Percentiles rank a stretch among this genome's conserved stretches.
These are phyloP conservation scores for Sylvia borin DNA, from an alignment of 2,797 vertebrate genomes.

Conservation along the genomic window DNA sequence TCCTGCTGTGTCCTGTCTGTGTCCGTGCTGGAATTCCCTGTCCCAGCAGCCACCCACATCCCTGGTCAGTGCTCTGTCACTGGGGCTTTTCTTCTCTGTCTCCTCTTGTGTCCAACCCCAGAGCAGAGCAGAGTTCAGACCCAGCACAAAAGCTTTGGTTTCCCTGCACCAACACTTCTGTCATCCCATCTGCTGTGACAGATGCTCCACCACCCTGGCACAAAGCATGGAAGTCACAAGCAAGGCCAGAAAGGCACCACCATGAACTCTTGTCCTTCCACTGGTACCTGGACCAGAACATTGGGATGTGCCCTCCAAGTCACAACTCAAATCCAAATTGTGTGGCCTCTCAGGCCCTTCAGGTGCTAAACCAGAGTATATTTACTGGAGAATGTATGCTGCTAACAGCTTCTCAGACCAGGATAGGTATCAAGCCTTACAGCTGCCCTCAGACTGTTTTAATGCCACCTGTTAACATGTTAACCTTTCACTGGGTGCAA, in stretches of 20 bases:
- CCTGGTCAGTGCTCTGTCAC: no score
- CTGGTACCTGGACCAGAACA: not conserved
- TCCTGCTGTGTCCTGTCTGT: accelerated
- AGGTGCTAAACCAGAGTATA: not conserved
- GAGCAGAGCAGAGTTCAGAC: not conserved
- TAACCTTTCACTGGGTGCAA: not conserved
- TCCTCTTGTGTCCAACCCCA: not conserved
- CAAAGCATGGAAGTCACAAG: not conserved
- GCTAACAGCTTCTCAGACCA: not conserved
- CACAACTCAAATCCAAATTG: not conserved
- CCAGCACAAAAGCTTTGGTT: not conserved
- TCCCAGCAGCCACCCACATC: accelerated
- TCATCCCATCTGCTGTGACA: not conserved
- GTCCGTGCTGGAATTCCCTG: not conserved
- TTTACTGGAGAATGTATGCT: not conserved
- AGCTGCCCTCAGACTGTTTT: not conserved
- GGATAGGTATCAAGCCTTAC: not conserved
- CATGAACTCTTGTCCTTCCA: not conserved
- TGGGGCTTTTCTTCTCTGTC: no score
- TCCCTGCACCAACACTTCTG: not conserved
- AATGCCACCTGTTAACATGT: not conserved
- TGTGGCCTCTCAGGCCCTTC: not conserved
- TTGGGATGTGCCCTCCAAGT: accelerated
- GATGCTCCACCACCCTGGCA: not conserved
- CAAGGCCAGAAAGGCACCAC: not conserved